A percentile compares a stretch with the other conserved stretches of the same genome.
Evolutionary conservation across 64 coral and sea anemone genomes (phyloP).

Genomic region (Pachyseris speciosa): DNA sequence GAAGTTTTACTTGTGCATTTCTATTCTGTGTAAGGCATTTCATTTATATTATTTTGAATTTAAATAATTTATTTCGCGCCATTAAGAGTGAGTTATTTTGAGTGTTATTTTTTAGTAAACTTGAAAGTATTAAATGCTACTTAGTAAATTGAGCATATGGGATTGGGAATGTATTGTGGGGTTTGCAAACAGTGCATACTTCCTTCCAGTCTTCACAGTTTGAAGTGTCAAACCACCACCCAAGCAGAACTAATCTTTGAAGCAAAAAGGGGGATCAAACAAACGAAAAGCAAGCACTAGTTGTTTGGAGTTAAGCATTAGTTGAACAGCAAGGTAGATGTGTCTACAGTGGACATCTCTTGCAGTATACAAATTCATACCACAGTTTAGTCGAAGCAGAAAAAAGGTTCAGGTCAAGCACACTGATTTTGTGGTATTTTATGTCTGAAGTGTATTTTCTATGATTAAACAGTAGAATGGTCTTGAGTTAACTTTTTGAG

Average conservation of each 20-base stretch:
- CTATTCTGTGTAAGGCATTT: too few species aligned
- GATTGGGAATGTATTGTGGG: not conserved
- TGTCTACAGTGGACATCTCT: not conserved
- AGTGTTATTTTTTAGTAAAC: too few species aligned
- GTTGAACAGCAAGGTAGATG: not conserved
- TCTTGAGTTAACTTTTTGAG: too few species aligned
- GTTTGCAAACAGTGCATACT: not conserved
- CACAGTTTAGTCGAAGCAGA: not conserved
- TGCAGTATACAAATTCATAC: not conserved
- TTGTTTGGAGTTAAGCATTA: too few species aligned
- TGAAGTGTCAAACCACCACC: not conserved
- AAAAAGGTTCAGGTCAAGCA: not conserved
- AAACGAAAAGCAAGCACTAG: not conserved
- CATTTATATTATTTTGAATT: too few species aligned
- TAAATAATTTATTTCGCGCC: too few species aligned
- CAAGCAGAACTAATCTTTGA: not conserved
- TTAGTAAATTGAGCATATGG: too few species aligned
- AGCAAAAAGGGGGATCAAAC: not conserved
- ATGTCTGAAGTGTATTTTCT: too few species aligned
- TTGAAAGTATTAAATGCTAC: too few species aligned
- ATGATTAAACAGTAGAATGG: too few species aligned
- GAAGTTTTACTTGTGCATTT: too few species aligned
- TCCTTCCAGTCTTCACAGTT: not conserved
- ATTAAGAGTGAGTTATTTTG: too few species aligned
- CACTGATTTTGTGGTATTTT: not conserved